Evolutionary conservation across 2,113 vertebrate species (phyloP).

Genomic region (Callipepla californica): DNA sequence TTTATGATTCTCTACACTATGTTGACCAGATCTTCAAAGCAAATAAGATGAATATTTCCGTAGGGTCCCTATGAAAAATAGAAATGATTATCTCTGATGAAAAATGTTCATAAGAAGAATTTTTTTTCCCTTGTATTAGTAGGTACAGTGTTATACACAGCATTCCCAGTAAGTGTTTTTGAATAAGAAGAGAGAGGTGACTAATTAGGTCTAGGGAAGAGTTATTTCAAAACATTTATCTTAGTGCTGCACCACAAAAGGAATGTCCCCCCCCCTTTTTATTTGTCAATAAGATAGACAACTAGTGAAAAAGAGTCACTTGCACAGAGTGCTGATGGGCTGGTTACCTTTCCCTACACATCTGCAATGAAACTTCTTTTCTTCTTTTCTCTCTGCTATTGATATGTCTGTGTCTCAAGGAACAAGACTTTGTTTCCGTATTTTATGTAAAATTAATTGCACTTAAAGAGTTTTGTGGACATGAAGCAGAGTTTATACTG

Average conservation of each 20-base stretch:
- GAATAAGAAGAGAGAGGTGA: not conserved
- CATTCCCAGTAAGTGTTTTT: not conserved
- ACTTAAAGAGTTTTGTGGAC: not conserved
- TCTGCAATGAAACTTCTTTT: not conserved
- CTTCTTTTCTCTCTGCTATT: not conserved
- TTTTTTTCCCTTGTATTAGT: not conserved
- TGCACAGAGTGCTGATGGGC: accelerated
- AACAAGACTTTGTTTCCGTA: not conserved
- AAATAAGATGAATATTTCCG: not conserved
- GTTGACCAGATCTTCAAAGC: not conserved
- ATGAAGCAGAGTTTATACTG: not conserved
- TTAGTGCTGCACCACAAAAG: not conserved
- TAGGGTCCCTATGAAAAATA: not conserved
- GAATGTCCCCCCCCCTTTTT: not conserved
- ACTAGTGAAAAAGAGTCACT: not conserved
- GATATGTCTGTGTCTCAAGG: not conserved
- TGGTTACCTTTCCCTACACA: not conserved
- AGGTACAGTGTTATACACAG: not conserved
- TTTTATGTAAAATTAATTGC: not conserved
- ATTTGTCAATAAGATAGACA: not conserved
- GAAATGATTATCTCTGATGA: not conserved
- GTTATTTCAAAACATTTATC: not conserved
- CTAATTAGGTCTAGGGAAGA: slow-evolving; percentile 18
- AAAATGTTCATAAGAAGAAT: not conserved
- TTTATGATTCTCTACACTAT: not conserved